Evolutionary conservation across 2,888 invertebrate species (phyloP).

Genomic region (Epirrhoe tristata): DNA sequence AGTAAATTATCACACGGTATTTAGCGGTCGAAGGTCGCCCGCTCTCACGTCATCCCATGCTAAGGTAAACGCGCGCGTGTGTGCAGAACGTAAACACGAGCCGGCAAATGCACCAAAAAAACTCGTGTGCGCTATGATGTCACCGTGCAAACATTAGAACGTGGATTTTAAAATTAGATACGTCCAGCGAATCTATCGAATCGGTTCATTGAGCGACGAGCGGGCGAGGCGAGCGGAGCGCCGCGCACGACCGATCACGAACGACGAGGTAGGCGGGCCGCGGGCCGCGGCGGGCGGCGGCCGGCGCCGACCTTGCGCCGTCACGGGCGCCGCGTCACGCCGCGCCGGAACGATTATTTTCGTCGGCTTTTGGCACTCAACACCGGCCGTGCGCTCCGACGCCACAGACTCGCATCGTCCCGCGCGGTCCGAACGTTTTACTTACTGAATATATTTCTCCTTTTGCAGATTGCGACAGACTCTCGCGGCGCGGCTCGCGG

Average conservation of each 20-base stretch:
- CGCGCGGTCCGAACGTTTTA: conserved; percentile 57
- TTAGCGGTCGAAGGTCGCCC: conserved; percentile 58
- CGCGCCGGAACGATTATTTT: conserved; percentile 79
- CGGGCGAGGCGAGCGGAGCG: conserved; percentile 81
- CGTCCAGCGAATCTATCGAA: conserved; percentile 71
- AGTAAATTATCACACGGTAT: conserved; percentile 46
- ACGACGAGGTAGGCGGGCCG: conserved; percentile 72
- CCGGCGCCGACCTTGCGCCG: conserved; percentile 76
- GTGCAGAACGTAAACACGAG: conserved; percentile 78
- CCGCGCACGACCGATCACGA: conserved; percentile 78
- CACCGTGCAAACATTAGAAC: conserved; percentile 79
- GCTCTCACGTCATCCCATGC: conserved; percentile 63
- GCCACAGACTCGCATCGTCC: conserved; percentile 58
- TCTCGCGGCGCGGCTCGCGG: conserved; percentile 90
- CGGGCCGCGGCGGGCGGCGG: conserved; percentile 44
- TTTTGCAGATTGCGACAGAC: conserved; percentile 91
- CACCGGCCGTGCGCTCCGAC: conserved; percentile 61
- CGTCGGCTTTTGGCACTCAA: conserved; percentile 79
- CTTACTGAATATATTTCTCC: conserved; percentile 57
- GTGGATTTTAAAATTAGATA: conserved; percentile 80
- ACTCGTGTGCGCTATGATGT: conserved; percentile 76
- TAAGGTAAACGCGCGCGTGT: conserved; percentile 64
- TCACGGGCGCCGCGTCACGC: conserved; percentile 75
- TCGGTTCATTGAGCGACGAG: conserved; percentile 83
- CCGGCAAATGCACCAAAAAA: conserved; percentile 76